Percentiles rank a stretch among this genome's conserved stretches.
phyloP scores from a whole-genome alignment of 2,888 invertebrate genomes.

The Hydropsyche betteni region DNA sequence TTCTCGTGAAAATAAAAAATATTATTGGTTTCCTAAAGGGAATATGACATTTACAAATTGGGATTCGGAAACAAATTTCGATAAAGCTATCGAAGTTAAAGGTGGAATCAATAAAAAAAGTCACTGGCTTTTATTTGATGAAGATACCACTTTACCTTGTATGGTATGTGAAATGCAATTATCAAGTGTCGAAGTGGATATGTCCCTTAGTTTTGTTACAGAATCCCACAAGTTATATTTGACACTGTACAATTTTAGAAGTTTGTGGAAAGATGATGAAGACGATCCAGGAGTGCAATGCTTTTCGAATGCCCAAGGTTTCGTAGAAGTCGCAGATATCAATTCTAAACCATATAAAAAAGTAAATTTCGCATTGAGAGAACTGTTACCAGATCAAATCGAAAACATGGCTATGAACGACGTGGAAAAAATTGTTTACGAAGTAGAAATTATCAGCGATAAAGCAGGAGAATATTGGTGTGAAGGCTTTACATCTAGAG shows the following conservation, averaged over 20 bases:
- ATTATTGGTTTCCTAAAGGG: constrained; percentile 58
- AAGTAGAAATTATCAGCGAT: constrained; percentile 63
- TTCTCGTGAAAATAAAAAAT: constrained; percentile 54
- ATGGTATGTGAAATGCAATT: constrained; percentile 61
- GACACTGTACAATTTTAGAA: constrained; percentile 67
- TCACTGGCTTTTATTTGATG: constrained; percentile 52
- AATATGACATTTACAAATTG: constrained; percentile 40
- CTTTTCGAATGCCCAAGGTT: constrained; percentile 69
- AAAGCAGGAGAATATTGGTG: constrained; percentile 74
- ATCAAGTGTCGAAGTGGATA: constrained; percentile 56
- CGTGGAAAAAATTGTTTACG: constrained; percentile 61
- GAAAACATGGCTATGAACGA: constrained; percentile 43
- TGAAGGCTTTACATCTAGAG: constrained; percentile 65
- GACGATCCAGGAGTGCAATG: constrained; percentile 67
- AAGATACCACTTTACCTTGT: constrained; percentile 55
- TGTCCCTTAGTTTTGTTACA: constrained; percentile 33
- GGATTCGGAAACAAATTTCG: constrained; percentile 45
- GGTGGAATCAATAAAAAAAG: constrained; percentile 46
- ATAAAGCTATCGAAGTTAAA: constrained; percentile 24
- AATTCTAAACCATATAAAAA: constrained; percentile 56
- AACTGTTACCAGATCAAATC: constrained; percentile 47
- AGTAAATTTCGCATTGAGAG: constrained; percentile 47
- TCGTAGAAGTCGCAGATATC: constrained; percentile 62
- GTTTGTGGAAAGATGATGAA: constrained; percentile 63
- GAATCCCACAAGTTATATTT: constrained; percentile 58